Evolutionary conservation across 1,140 invertebrate species (phyloP), one percentile per base, ranked within the genome.

Genomic region (Listronotus oregonensis): DNA sequence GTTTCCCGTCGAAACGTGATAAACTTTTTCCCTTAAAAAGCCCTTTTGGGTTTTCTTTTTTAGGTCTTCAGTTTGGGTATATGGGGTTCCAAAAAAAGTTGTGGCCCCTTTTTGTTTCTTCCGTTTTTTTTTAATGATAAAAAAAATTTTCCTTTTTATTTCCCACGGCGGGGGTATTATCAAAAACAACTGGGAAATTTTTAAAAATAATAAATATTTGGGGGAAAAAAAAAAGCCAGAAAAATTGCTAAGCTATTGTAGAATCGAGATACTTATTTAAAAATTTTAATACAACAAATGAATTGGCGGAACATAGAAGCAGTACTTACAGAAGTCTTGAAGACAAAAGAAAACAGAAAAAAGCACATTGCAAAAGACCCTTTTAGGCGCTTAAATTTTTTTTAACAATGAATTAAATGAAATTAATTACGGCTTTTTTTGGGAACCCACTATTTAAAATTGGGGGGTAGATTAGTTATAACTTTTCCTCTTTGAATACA

Each of bases 341-440:
- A 70, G 60, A 84, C 31, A 97, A 78, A 90, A 89, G 79, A 75
- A 94, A 32, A 89, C 42, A 83, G 92, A 70, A 84, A 83, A n/a
- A 78, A 89, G 6, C 94, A 97, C 77, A 83, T 85, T 65, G 95
- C 95, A 0, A 96, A 96, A 95, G 85, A 89, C n/a, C 93, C 0
- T 98, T 98, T 82, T 94, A 96, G 82, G 96, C 95, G 0, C 77
- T 99, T 58, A 82, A 71, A 97, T 98, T 68, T 97, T 98, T 82
- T 93, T 98, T 0, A 99, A 99, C 78, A 93, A 99, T 80, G 96
- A 99, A 82, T 79, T 98, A 0, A 98, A 98, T 80, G 95, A 98
- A 83, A 86, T 98, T 5, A 94, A 97, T 82, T 93, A 93, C 80
- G 96, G 86, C 86, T 98, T 74, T 75, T 92, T 37, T 73, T 95